A percentile compares a stretch with the other conserved stretches of the same genome.
Conservation (phyloP, 92 coral and sea anemone genomes). For the Porites rus region DNA sequence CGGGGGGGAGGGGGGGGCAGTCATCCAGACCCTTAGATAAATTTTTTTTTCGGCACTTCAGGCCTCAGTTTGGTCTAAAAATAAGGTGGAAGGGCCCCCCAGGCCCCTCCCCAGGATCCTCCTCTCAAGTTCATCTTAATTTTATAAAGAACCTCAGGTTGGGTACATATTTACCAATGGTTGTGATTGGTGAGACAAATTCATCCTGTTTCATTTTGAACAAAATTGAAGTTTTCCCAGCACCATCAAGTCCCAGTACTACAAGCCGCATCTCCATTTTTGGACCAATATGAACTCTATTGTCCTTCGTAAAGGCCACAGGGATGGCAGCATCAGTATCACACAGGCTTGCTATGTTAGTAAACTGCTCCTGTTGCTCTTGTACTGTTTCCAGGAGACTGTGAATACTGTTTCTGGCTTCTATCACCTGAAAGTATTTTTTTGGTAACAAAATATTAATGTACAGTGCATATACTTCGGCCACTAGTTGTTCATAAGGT, state of each 20-base stretch:
- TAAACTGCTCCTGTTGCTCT: conserved; percentile 97
- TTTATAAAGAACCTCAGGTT: background rate
- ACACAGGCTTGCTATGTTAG: conserved; percentile 91
- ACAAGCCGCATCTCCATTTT: conserved; percentile 99
- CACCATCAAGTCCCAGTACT: conserved; percentile 98
- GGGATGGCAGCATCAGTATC: conserved; percentile 96
- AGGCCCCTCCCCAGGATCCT: too few relatives aligned
- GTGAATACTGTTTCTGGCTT: conserved; percentile 90
- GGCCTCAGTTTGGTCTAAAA: too few relatives aligned
- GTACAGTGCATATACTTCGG: too few relatives aligned
- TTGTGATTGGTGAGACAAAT: conserved; percentile 94
- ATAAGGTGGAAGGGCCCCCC: too few relatives aligned
- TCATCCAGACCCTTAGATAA: too few relatives aligned
- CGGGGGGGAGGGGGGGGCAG: too few relatives aligned
- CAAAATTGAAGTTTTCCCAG: conserved; percentile 98
- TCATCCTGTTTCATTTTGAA: conserved; percentile 98
- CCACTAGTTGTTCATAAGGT: too few relatives aligned
- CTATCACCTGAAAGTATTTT: conserved; percentile 74
- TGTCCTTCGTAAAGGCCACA: conserved; percentile 98
- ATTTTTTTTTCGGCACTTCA: too few relatives aligned
- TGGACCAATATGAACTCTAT: conserved; percentile 97
- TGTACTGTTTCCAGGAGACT: conserved; percentile 95
- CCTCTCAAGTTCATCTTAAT: too few relatives aligned
- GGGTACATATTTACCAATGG: conserved; percentile 76
- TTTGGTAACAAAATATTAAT: too few relatives aligned